Evolutionary conservation across 2,888 invertebrate species (phyloP).

Genomic region (Pristionchus japonicus): DNA sequence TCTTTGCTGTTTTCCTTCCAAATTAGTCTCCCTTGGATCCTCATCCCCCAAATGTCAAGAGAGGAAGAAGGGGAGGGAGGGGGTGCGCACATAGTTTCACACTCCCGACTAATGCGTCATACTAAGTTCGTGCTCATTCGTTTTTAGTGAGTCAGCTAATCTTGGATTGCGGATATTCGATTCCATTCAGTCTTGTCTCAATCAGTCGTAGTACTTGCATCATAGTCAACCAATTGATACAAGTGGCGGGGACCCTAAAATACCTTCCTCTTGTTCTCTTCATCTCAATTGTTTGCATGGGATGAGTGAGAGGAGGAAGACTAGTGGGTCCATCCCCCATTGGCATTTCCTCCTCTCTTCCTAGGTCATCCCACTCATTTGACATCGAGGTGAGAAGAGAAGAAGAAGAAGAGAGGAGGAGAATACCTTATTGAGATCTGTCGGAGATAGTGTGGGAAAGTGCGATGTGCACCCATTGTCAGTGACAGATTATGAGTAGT

Average conservation of each 20-base stretch:
- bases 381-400: neutral
- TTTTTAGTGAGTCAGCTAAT: neutral
- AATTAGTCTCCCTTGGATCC: neutral
- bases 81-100: neutral
- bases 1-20: neutral
- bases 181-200: neutral
- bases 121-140: neutral
- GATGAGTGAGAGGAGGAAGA: neutral
- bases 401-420: neutral
- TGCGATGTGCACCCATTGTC: conserved; percentile 9
- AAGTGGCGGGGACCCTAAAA: neutral
- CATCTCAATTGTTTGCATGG: neutral
- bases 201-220: neutral
- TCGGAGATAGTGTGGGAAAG: conserved; percentile 7
- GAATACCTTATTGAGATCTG: neutral
- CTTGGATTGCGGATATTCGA: neutral
- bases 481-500: conserved; percentile 16
- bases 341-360: neutral
- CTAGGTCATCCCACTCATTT: conserved; percentile 13
- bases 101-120: neutral
- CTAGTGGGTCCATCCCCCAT: neutral
- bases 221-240: neutral
- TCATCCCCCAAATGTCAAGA: neutral
- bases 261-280: neutral
- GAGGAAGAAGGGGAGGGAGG: neutral